Conservation (phyloP, 2,113 vertebrate genomes). For the Heloderma charlesbogerti region DNA sequence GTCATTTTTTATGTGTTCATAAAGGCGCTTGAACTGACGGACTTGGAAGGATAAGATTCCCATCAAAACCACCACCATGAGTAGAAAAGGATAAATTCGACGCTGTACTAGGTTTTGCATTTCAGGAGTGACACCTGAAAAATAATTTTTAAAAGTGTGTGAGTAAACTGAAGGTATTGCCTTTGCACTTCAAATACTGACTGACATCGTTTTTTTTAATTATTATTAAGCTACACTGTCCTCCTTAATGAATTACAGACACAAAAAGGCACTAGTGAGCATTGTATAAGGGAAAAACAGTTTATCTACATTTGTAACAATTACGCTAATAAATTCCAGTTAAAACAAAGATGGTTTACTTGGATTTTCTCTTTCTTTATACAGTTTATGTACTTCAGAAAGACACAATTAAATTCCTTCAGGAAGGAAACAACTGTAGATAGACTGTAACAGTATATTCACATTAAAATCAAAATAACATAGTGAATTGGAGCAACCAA, state of each 20-base stretch:
- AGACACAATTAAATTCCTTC: neutral
- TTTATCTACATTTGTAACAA: neutral
- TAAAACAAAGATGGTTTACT: neutral
- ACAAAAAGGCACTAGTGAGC: neutral
- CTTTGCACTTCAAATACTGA: neutral
- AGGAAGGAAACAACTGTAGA: neutral
- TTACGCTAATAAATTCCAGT: neutral
- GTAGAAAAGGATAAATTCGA: constrained; percentile 96
- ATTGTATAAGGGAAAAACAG: neutral
- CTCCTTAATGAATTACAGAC: neutral
- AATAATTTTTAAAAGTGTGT: constrained; percentile 28
- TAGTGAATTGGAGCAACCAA: neutral
- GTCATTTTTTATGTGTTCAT: constrained; percentile 99
- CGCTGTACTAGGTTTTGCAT: constrained; percentile 97
- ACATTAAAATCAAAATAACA: neutral
- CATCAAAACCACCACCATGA: constrained; percentile 96
- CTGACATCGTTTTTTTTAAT: neutral
- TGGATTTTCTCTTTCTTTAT: neutral
- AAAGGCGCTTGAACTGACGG: constrained; percentile 98
- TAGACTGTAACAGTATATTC: neutral
- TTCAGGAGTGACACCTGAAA: constrained; percentile 91
- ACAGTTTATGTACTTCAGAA: neutral
- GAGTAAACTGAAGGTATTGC: neutral
- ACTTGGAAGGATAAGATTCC: constrained; percentile 98
- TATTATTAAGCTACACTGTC: neutral